Conservation (phyloP, 2,888 invertebrate species). For the Embidobia sp. region DNA sequence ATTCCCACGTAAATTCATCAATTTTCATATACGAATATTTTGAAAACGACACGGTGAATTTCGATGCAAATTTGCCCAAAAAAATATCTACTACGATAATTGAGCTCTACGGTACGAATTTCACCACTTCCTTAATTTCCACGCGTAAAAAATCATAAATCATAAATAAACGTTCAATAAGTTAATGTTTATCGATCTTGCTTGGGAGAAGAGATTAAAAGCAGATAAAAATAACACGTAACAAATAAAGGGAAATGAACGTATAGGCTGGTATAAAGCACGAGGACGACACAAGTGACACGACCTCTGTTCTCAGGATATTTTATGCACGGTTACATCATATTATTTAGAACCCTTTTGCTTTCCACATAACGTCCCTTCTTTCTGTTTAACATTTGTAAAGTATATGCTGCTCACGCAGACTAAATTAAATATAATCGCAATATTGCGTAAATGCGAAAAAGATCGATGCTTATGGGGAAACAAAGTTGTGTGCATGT, state of each 20-base stretch:
- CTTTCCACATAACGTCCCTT: slow-evolving; percentile 47
- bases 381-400: slow-evolving; percentile 49
- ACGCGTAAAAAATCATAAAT: no score
- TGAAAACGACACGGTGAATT: no score
- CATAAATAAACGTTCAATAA: not conserved
- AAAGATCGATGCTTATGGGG: slow-evolving; percentile 55
- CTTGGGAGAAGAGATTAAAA: slow-evolving; percentile 35
- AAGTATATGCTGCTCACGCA: slow-evolving; percentile 54
- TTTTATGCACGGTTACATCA: slow-evolving; percentile 54
- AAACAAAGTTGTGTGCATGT: slow-evolving; percentile 52
- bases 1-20: no score
- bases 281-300: slow-evolving; percentile 47
- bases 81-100: no score
- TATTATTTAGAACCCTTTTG: slow-evolving; percentile 57
- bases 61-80: no score
- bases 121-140: no score
- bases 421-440: slow-evolving; percentile 60
- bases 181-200: slow-evolving; percentile 20
- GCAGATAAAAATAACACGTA: slow-evolving; percentile 42
- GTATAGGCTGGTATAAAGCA: slow-evolving; percentile 33
- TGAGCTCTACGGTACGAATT: no score
- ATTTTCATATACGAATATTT: no score
- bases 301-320: slow-evolving; percentile 60
- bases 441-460: slow-evolving; percentile 47
- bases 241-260: slow-evolving; percentile 54